These are phyloP conservation scores for Steinernema carpocapsae DNA, from an alignment of 2,888 invertebrate genomes.

Conservation along the genomic window DNA sequence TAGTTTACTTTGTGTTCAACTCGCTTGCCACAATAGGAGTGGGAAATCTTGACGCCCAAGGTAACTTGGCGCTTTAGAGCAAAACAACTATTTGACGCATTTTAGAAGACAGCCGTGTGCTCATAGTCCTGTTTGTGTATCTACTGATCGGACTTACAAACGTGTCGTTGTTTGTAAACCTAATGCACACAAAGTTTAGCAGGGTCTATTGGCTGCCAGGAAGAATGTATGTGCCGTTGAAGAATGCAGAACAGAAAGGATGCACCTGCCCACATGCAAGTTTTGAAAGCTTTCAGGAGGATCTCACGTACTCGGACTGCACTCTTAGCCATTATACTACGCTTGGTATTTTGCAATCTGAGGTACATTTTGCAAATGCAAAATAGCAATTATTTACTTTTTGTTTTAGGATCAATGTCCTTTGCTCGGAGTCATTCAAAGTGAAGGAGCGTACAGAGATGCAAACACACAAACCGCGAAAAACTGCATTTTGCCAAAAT, in stretches of 20 bases:
- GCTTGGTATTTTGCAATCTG: constrained; percentile 52
- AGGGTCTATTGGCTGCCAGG: constrained; percentile 55
- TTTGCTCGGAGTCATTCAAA: constrained; percentile 43
- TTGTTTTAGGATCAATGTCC: constrained; percentile 51
- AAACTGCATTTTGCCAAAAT: neutral
- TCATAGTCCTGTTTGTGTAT: constrained; percentile 39
- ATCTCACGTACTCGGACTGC: constrained; percentile 42
- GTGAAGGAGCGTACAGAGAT: constrained; percentile 43
- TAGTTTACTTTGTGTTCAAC: constrained; percentile 71
- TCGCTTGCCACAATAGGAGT: constrained; percentile 69
- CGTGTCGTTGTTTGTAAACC: constrained; percentile 53
- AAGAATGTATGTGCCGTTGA: constrained; percentile 46
- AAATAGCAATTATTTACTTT: neutral
- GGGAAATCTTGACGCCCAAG: constrained; percentile 38
- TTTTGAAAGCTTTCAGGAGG: constrained; percentile 46
- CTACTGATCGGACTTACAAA: constrained; percentile 49
- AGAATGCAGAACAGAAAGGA: neutral
- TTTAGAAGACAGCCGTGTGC: constrained; percentile 2
- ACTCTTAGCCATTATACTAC: constrained; percentile 53
- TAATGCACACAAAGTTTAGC: constrained; percentile 53
- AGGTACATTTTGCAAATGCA: constrained; percentile 39
- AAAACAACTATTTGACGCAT: neutral
- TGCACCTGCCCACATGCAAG: constrained; percentile 39
- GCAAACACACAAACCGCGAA: constrained; percentile 49
- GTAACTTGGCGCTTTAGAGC: neutral